A percentile compares a stretch with the other conserved stretches of the same genome.
Evolutionary conservation across 2,797 vertebrate genomes (phyloP).

Genomic region (Fratercula arctica): DNA sequence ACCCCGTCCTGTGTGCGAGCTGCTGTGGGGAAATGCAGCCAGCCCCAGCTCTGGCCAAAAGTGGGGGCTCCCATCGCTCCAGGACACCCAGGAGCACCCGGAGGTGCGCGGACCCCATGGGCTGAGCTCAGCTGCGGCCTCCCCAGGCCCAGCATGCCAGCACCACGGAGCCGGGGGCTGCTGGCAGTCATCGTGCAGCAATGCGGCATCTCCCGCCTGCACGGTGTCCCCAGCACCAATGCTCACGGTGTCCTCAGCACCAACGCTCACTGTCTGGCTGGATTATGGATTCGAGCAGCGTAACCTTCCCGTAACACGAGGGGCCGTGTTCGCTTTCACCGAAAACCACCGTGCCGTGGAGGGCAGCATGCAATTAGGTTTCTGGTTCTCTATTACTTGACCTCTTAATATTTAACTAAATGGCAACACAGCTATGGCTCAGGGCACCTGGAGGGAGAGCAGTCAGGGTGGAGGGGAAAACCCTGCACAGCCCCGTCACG

Average conservation of each 20-base stretch:
- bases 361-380: not conserved
- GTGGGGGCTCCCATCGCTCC: accelerated
- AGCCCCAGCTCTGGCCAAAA: not conserved
- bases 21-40: accelerated
- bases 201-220: not conserved
- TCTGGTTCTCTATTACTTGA: not conserved
- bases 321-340: not conserved
- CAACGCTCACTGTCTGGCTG: accelerated
- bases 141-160: accelerated
- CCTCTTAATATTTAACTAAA: constrained; percentile 61
- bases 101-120: accelerated
- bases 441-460: not conserved
- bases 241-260: accelerated
- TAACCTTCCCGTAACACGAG: accelerated
- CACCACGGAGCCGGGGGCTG: not conserved
- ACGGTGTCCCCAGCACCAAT: accelerated
- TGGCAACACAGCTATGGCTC: not conserved
- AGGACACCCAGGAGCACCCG: not conserved
- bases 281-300: not conserved
- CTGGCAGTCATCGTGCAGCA: not conserved
- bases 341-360: not conserved
- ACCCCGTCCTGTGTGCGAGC: accelerated
- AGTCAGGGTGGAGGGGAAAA: not conserved
- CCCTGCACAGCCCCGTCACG: accelerated
- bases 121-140: not conserved